These are phyloP conservation scores for Mythimna impura DNA, from an alignment of 2,888 invertebrate species.

Conservation along the genomic window DNA sequence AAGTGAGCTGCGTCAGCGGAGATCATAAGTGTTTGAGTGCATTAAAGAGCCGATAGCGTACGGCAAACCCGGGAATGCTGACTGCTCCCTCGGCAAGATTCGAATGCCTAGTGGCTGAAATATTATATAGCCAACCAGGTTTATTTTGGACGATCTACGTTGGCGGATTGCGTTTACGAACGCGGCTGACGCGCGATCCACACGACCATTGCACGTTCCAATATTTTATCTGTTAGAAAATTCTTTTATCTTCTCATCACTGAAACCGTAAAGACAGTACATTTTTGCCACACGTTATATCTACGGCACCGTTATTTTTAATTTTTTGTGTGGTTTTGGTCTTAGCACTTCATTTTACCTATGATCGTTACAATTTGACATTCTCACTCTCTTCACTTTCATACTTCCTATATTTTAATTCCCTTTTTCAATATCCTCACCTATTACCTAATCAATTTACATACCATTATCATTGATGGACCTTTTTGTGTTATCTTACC, in stretches of 20 bases:
- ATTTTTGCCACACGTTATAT: constrained; percentile 37
- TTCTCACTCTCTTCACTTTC: background rate
- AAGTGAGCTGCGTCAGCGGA: constrained; percentile 45
- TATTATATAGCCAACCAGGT: constrained; percentile 80
- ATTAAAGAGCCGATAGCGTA: constrained; percentile 56
- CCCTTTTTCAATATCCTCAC: background rate
- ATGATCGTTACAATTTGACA: background rate
- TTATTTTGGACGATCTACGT: constrained; percentile 86
- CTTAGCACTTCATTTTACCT: background rate
- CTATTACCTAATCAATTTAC: background rate
- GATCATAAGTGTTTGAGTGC: constrained; percentile 54
- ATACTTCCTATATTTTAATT: background rate
- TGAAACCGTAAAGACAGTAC: constrained; percentile 25
- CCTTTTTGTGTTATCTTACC: background rate
- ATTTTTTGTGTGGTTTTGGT: constrained; percentile 17
- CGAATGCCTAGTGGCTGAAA: constrained; percentile 79
- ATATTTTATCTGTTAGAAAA: constrained; percentile 62
- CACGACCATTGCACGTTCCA: constrained; percentile 72
- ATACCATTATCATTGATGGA: background rate
- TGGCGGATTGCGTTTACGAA: constrained; percentile 82
- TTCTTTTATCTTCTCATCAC: constrained; percentile 53
- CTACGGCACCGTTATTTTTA: constrained; percentile 23
- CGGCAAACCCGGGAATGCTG: constrained; percentile 70
- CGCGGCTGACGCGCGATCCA: constrained; percentile 75
- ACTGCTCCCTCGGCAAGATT: constrained; percentile 68